Evolutionary conservation across 2,113 vertebrate species (phyloP).

Genomic region (Pimephales promelas): DNA sequence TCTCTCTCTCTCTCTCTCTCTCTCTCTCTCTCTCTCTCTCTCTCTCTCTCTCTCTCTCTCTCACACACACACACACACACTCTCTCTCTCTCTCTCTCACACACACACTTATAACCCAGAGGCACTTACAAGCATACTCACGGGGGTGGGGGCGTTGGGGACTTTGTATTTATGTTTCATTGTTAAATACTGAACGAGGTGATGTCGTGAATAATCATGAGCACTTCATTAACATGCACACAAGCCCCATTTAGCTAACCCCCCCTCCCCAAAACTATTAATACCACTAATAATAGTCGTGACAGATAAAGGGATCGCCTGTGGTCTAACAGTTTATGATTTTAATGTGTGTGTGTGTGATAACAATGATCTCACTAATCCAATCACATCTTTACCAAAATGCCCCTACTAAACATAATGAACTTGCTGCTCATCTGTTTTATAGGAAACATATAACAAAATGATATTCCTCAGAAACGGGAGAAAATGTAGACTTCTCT

Average conservation of each 20-base stretch:
- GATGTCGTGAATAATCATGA: slow-evolving; percentile 49
- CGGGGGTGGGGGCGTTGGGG: slow-evolving; percentile 39
- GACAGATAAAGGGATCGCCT: slow-evolving; percentile 36
- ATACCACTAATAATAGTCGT: slow-evolving; percentile 8
- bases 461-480: not conserved
- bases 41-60: not conserved
- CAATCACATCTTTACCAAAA: slow-evolving; percentile 36
- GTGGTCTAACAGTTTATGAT: slow-evolving; percentile 56
- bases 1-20: too few relatives aligned
- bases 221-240: slow-evolving; percentile 64
- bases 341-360: slow-evolving; percentile 42
- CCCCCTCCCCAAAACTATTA: slow-evolving; percentile 14
- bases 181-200: slow-evolving; percentile 55
- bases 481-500: not conserved
- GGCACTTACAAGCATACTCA: slow-evolving; percentile 28
- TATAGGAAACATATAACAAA: not conserved
- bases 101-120: slow-evolving; percentile 27
- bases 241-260: slow-evolving; percentile 55
- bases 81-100: slow-evolving; percentile 32
- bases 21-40: not conserved
- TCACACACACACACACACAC: slow-evolving; percentile 31
- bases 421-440: not conserved
- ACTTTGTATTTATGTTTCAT: slow-evolving; percentile 51
- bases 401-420: not conserved
- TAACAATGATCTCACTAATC: slow-evolving; percentile 47